A percentile compares a stretch with the other conserved stretches of the same genome.
phyloP scores from a whole-genome alignment of 2,113 vertebrate species.

The Pholis gunnellus region DNA sequence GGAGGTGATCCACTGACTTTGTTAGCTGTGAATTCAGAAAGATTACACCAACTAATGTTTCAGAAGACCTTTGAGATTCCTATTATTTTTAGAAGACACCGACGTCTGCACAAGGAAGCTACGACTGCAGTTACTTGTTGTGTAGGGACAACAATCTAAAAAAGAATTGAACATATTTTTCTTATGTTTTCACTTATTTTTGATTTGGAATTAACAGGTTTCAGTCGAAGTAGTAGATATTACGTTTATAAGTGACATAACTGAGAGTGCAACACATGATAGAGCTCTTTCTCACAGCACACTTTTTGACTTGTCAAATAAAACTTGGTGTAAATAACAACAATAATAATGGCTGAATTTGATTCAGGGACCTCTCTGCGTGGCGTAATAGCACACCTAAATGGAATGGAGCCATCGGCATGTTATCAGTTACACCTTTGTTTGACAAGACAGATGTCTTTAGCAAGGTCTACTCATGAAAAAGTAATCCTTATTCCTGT shows the following conservation, averaged over 20 bases:
- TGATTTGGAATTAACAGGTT: neutral
- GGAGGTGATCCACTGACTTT: neutral
- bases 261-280: neutral
- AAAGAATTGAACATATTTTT: too few relatives aligned
- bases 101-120: neutral
- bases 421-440: neutral
- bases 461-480: neutral
- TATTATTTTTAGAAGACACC: conserved; percentile 1
- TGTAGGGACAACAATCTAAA: neutral
- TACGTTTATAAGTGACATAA: neutral
- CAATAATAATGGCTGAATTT: conserved; percentile 16
- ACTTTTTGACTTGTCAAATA: neutral
- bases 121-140: neutral
- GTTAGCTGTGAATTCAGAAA: neutral
- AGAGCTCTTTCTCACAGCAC: neutral
- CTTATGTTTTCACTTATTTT: too few relatives aligned
- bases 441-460: neutral
- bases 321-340: neutral
- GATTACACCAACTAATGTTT: neutral
- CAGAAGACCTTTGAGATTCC: too few relatives aligned
- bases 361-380: neutral
- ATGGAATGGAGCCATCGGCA: neutral
- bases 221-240: neutral
- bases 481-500: neutral
- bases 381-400: neutral